Evolutionary conservation across 1,140 invertebrate genomes (phyloP), one percentile per base, ranked within the genome.

Genomic region (Drosophila nikananu): DNA sequence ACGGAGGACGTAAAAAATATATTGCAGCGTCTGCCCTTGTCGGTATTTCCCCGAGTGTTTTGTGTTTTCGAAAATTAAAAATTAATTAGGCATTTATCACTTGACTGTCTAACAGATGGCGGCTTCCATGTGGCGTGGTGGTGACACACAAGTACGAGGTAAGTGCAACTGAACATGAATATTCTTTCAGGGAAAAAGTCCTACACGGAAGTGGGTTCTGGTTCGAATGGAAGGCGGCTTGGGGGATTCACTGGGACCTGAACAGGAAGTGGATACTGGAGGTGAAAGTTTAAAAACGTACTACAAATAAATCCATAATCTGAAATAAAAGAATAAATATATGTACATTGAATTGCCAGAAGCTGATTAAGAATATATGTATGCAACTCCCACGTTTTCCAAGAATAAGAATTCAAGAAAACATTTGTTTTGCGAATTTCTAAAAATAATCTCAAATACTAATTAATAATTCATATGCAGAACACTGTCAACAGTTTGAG

Each of bases 51-150:
- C 76, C 64, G 57, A 19, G 49, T 17, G 55, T 73, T 73, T 66
- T 89, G 79, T 83, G 68, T 79, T 86, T 91, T 86, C 37, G 52
- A 67, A 86, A 87, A 90, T 91, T 91, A 91, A 91, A 91, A 91
- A 91, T 91, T 91, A 91, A 91, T 91, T 91, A 90, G 83, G 86
- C 86, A 90, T 90, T 90, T 90, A 90, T 90, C 86, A 90, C 84
- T 66, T 60, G 62, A 46, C 49, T 61, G 51, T 80, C 63, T 64
- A 97, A 48, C 75, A 79, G 76, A 79, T 79, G 76, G 76, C 76
- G n/a, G 23, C 27, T 23, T 57, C 44, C 9, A 17, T 15, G 42
- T 13, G 39, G 30, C 17, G 13, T 19, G 37, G 41, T 46, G 59
- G 46, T 57, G 64, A 37, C 52, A 42, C 52, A 42, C 54, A 30